Percentiles rank a stretch among this genome's conserved stretches.
phyloP scores from a whole-genome alignment of 2,113 vertebrate genomes.

The Microcebus murinus region DNA sequence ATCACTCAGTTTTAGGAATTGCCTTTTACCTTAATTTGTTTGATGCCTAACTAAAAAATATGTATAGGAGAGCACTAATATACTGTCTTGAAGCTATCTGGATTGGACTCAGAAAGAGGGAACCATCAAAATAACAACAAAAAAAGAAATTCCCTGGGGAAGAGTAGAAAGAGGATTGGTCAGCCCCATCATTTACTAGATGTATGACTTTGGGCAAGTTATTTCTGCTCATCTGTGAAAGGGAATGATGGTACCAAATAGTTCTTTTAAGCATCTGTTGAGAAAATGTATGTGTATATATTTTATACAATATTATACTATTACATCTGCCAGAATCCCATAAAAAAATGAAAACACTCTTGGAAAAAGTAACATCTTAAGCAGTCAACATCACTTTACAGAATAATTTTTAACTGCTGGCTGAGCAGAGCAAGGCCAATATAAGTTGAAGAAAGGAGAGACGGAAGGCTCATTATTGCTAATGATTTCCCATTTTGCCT shows the following conservation, averaged over 20 bases:
- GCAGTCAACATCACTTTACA: neutral
- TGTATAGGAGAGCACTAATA: neutral
- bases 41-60: neutral
- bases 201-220: neutral
- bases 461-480: neutral
- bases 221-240: constrained; percentile 14
- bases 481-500: neutral
- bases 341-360: neutral
- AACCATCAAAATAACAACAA: neutral
- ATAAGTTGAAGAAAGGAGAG: neutral
- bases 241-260: constrained; percentile 25
- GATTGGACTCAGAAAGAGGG: neutral
- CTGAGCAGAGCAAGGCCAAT: neutral
- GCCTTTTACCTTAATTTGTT: constrained; percentile 1
- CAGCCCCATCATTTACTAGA: neutral
- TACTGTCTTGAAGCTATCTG: neutral
- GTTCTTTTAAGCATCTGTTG: constrained; percentile 18
- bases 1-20: neutral
- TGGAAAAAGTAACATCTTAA: neutral
- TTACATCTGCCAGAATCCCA: neutral
- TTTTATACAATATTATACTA: constrained; percentile 22
- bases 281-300: neutral
- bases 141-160: neutral
- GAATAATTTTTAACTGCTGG: neutral
- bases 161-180: neutral